phyloP scores from a whole-genome alignment of 2,113 vertebrate genomes.

The Numenius arquata region DNA sequence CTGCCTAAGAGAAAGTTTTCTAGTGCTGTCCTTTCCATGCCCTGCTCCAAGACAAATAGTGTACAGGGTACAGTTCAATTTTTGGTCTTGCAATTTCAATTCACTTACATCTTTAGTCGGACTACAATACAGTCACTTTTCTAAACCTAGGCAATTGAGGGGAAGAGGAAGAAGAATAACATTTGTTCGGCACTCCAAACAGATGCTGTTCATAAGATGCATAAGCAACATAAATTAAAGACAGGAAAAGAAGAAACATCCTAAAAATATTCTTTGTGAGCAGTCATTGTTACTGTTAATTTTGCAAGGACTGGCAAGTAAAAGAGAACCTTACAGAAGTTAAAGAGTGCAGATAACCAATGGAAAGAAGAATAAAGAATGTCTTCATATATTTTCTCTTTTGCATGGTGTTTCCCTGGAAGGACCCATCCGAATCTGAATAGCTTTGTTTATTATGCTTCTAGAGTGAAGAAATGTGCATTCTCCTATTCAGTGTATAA shows the following conservation, averaged over 20 bases:
- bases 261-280: not conserved
- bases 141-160: not conserved
- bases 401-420: not conserved
- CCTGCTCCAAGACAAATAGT: not conserved
- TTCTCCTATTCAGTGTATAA: not conserved
- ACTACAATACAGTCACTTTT: not conserved
- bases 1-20: not conserved
- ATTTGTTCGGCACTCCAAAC: not conserved
- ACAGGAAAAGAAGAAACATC: not conserved
- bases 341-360: not conserved
- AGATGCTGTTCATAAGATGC: not conserved
- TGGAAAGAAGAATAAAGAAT: not conserved
- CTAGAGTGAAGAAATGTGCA: not conserved
- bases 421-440: not conserved
- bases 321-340: not conserved
- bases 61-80: accelerated
- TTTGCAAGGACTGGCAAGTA: not conserved
- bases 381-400: not conserved
- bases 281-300: not conserved
- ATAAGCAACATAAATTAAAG: not conserved
- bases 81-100: not conserved
- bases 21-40: not conserved
- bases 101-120: not conserved
- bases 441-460: not conserved
- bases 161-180: not conserved